Evolutionary conservation across 1,140 invertebrate genomes (phyloP).

Genomic region (Probaryconus sp.): DNA sequence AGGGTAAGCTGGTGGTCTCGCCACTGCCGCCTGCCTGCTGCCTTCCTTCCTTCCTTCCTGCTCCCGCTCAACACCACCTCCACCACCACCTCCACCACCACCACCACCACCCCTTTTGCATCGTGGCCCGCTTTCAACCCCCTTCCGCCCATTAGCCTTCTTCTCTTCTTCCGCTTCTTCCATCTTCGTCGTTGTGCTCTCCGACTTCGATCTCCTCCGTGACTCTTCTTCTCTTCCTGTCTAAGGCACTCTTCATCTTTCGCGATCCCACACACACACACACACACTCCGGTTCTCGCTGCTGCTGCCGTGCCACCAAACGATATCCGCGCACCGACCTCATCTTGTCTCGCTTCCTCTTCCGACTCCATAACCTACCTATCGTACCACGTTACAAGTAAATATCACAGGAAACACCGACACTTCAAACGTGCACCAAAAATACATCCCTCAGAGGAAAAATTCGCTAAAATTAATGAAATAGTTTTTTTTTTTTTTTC

Average conservation of each 20-base stretch:
- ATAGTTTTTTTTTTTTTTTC: not conserved
- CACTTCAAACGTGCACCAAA: not conserved
- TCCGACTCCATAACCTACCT: slow-evolving; percentile 14
- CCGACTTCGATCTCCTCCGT: slow-evolving; percentile 19
- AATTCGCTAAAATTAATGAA: not conserved
- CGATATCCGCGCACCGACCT: slow-evolving; percentile 2
- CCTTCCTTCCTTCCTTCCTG: slow-evolving; percentile 44
- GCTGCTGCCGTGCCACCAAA: slow-evolving; percentile 1
- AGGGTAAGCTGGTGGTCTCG: slow-evolving; percentile 67
- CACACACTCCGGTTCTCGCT: no score
- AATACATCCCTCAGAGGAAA: not conserved
- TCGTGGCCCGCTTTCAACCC: slow-evolving; percentile 27
- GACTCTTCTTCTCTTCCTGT: slow-evolving; percentile 20
- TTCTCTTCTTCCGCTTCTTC: slow-evolving; percentile 38
- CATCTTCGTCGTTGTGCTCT: slow-evolving; percentile 19
- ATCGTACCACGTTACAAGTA: slow-evolving; percentile 18
- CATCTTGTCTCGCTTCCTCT: slow-evolving; percentile 30
- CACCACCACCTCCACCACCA: slow-evolving; percentile 32
- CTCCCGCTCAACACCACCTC: slow-evolving; percentile 27
- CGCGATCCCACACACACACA: slow-evolving; percentile 28
- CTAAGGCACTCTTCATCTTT: slow-evolving; percentile 32
- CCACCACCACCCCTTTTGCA: slow-evolving; percentile 16
- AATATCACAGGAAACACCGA: slow-evolving; percentile 14
- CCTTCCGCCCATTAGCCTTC: slow-evolving; percentile 30
- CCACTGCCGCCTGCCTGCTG: slow-evolving; percentile 45